These are phyloP conservation scores for Phalanger gymnotis DNA, from an alignment of 2,797 vertebrate genomes.

Conservation along the genomic window DNA sequence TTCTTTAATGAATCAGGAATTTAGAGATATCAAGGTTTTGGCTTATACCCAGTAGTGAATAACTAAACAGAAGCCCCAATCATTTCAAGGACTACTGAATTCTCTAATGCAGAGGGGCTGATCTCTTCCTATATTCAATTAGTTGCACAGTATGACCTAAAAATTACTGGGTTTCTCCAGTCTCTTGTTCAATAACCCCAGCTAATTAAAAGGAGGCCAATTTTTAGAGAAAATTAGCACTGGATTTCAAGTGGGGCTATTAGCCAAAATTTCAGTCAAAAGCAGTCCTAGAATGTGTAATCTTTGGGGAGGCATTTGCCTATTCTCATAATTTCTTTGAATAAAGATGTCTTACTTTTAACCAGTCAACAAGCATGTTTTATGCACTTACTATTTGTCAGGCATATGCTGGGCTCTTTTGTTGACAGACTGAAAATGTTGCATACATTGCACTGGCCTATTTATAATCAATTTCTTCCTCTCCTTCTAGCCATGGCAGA, in stretches of 20 bases:
- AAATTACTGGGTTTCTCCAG: slow-evolving; percentile 61
- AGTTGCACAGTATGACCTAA: slow-evolving; percentile 61
- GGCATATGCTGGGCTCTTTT: background rate
- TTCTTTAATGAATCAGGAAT: background rate
- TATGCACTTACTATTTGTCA: background rate
- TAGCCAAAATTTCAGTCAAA: slow-evolving; percentile 68
- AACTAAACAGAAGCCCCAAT: slow-evolving; percentile 74
- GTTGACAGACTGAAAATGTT: background rate
- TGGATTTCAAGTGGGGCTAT: slow-evolving; percentile 58
- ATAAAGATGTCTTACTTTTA: background rate
- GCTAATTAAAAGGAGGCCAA: slow-evolving; percentile 70
- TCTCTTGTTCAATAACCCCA: slow-evolving; percentile 60
- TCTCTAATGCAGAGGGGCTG: slow-evolving; percentile 58
- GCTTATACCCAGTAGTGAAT: slow-evolving; percentile 60
- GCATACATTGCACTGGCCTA: background rate
- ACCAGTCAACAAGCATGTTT: background rate
- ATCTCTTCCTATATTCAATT: slow-evolving; percentile 70
- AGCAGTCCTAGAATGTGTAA: slow-evolving; percentile 53
- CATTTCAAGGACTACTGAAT: slow-evolving; percentile 45
- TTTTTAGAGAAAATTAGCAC: slow-evolving; percentile 62
- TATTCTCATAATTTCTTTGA: background rate
- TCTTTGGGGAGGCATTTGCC: slow-evolving; percentile 42
- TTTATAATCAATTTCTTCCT: background rate
- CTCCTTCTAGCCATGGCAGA: background rate
- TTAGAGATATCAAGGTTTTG: slow-evolving; percentile 64